Evolutionary conservation across 1,140 invertebrate species (phyloP).

Genomic region (Polypedilum pembai): DNA sequence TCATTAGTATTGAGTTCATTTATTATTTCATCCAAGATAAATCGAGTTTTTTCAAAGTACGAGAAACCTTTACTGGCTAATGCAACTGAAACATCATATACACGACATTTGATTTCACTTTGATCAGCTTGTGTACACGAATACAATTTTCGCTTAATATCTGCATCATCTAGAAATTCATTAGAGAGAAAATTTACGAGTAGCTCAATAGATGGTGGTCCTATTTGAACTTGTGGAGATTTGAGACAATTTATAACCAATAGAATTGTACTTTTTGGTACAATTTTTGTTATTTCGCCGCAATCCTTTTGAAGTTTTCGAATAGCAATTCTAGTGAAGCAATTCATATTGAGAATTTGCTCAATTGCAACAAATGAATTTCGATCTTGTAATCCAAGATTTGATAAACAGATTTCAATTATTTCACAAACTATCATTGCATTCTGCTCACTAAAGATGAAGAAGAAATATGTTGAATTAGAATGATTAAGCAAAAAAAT

Average conservation of each 20-base stretch:
- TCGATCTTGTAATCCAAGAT: slow-evolving; percentile 46
- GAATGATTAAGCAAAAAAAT: background rate
- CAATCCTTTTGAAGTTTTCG: slow-evolving; percentile 45
- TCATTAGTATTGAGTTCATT: slow-evolving; percentile 55
- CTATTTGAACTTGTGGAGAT: slow-evolving; percentile 33
- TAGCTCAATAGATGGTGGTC: slow-evolving; percentile 34
- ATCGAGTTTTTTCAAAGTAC: slow-evolving; percentile 51
- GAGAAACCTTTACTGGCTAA: slow-evolving; percentile 52
- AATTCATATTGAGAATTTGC: slow-evolving; percentile 37
- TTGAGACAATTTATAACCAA: slow-evolving; percentile 35
- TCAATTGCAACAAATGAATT: slow-evolving; percentile 46
- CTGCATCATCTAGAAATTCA: slow-evolving; percentile 36
- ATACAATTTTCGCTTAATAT: slow-evolving; percentile 35
- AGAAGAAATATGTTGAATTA: background rate
- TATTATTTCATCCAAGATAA: slow-evolving; percentile 59
- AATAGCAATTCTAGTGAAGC: background rate
- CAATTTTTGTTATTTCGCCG: slow-evolving; percentile 31
- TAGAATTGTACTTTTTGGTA: slow-evolving; percentile 9
- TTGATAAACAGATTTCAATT: slow-evolving; percentile 49
- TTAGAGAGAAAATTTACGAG: slow-evolving; percentile 37
- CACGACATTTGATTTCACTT: slow-evolving; percentile 37
- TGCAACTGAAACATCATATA: slow-evolving; percentile 59
- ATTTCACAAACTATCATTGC: slow-evolving; percentile 52
- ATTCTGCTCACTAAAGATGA: slow-evolving; percentile 43
- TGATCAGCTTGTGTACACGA: slow-evolving; percentile 30